Base-by-base conservation (phyloP, 1,140 invertebrate genomes). In the Cherax quadricarinatus region DNA sequence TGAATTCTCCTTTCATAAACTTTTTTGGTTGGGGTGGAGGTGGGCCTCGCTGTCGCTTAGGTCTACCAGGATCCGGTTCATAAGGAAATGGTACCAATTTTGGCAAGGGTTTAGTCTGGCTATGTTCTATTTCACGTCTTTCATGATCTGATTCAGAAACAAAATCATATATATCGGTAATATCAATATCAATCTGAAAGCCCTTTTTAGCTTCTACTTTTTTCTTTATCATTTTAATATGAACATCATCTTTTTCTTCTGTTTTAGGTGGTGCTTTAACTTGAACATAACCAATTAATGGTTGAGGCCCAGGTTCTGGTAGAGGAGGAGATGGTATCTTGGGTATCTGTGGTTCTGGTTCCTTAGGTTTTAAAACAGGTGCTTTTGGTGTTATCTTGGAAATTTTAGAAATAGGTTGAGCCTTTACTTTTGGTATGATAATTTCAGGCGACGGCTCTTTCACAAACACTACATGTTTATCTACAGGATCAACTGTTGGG, bases 1-100 rank as follows among this genome's bases (percentile, higher is more conserved):
- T 95, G 94, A 97, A 97, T 95, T 97, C 96, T 83, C 96, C 96
- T 93, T 96, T 96, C 82, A 97, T 94, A 95, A 97, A 97, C 96
- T 96, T 96, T 57, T 96, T 96, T 93, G 97, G 96, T 95, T 96
- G 96, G 91, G 95, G 96, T 86, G 96, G 96, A 92, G 94, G 95
- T 78, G 95, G 88, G 81, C 94, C 95, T 79, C 89, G 92, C 73
- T 91, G 85, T 41, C 91, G 91, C 30, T 93, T 93, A 53, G 91
- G 93, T 82, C 81, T 87, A 53, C 88, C 78, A 30, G 93, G 93
- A 41, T 95, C 95, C 53, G 95, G 94, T 94, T 95, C 95, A 94
- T 95, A 96, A 7, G 95, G 95, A 88, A 96, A 96, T 88, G 94
- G 95, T 94, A 96, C 95, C 78, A 96, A 90, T 93, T 91, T 75